A percentile compares a stretch with the other conserved stretches of the same genome.
phyloP scores from a whole-genome alignment of 2,888 invertebrate species.

The Eupithecia centaureata region DNA sequence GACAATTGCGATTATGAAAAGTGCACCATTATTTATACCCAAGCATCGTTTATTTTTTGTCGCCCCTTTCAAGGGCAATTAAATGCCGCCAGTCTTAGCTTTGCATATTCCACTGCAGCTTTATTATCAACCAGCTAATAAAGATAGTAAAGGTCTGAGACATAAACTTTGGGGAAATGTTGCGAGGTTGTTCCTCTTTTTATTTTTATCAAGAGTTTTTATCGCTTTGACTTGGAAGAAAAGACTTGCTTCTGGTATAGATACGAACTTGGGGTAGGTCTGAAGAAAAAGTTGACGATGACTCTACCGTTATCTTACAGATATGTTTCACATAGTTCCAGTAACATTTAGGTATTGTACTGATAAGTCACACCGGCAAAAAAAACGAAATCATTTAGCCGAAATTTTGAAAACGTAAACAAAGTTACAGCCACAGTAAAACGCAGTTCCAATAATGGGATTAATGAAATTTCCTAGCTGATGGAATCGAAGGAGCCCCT shows the following conservation, averaged over 20 bases:
- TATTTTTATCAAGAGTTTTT: constrained; percentile 16
- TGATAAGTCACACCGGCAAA: not conserved
- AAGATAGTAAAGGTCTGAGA: constrained; percentile 74
- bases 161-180: constrained; percentile 48
- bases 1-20: constrained; percentile 85
- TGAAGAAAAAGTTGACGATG: constrained; percentile 1
- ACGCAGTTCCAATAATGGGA: constrained; percentile 67
- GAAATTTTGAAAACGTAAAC: constrained; percentile 32
- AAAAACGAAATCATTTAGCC: constrained; percentile 14
- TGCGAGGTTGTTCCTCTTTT: constrained; percentile 23
- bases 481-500: constrained; percentile 72
- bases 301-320: not conserved
- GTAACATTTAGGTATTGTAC: not conserved
- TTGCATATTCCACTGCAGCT: constrained; percentile 76
- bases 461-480: constrained; percentile 77
- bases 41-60: constrained; percentile 79
- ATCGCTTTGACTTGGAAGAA: constrained; percentile 17
- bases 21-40: constrained; percentile 83
- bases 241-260: not conserved
- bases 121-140: constrained; percentile 73
- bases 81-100: constrained; percentile 82
- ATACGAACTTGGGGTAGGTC: constrained; percentile 9
- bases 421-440: constrained; percentile 40
- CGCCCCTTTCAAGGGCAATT: constrained; percentile 84
- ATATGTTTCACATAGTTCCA: not conserved